Percentiles rank a stretch among this genome's conserved stretches.
These are phyloP conservation scores for Paracyclopina nana DNA, from an alignment of 1,140 invertebrate species.

Conservation along the genomic window DNA sequence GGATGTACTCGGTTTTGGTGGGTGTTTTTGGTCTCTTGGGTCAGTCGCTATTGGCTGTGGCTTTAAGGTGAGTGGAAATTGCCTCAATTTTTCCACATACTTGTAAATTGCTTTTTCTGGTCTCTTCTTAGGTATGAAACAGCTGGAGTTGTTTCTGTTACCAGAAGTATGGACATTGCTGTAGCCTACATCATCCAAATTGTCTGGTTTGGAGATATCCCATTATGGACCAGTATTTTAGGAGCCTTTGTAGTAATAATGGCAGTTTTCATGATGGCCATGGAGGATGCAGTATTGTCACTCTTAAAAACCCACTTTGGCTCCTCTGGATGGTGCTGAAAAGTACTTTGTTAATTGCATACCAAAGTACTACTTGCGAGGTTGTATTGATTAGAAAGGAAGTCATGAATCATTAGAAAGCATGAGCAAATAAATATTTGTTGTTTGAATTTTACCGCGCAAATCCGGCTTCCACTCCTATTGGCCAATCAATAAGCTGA, in stretches of 20 bases:
- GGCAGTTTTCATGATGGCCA: conserved; percentile 9
- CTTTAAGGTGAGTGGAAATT: conserved; percentile 7
- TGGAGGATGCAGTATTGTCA: not conserved
- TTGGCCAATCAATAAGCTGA: too few species aligned
- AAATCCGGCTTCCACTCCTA: too few species aligned
- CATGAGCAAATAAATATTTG: too few species aligned
- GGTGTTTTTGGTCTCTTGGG: conserved; percentile 7
- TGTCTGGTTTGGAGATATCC: conserved; percentile 12
- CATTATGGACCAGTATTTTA: conserved; percentile 11
- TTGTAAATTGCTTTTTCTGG: not conserved
- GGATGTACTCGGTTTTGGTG: not conserved
- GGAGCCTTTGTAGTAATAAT: conserved; percentile 9
- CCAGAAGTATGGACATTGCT: conserved; percentile 10
- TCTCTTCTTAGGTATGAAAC: conserved; percentile 8
- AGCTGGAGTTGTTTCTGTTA: conserved; percentile 8
- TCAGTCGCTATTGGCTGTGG: conserved; percentile 1
- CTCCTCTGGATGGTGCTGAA: conserved; percentile 7
- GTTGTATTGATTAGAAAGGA: too few species aligned
- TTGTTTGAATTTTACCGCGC: too few species aligned
- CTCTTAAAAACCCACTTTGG: not conserved
- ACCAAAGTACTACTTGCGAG: too few species aligned
- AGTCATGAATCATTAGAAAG: too few species aligned
- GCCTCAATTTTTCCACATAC: not conserved
- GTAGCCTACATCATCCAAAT: conserved; percentile 12
- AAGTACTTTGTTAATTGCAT: not conserved